phyloP scores from a whole-genome alignment of 2,888 invertebrate species.

The Alentia gelatinosa region DNA sequence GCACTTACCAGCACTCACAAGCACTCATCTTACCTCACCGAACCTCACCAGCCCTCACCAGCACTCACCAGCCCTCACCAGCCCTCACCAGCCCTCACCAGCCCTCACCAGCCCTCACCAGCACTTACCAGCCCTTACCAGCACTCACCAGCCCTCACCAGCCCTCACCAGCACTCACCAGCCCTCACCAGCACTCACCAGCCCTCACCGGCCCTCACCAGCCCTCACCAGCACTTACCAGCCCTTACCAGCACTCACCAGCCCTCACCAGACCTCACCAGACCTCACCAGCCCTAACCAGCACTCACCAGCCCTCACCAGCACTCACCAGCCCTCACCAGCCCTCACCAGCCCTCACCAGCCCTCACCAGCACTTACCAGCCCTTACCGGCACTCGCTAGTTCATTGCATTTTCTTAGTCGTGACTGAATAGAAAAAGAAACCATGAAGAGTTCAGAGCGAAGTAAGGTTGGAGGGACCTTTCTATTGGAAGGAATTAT shows the following conservation, averaged over 20 bases:
- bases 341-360: neutral
- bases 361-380: neutral
- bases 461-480: too few species aligned
- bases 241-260: neutral
- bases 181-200: too few species aligned
- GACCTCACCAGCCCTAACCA: neutral
- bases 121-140: too few species aligned
- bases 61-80: neutral
- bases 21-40: neutral
- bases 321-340: neutral
- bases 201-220: too few species aligned
- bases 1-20: neutral
- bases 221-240: neutral
- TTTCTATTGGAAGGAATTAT: too few species aligned
- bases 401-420: too few species aligned
- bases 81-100: neutral
- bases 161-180: too few species aligned
- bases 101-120: neutral
- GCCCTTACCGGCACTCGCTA: neutral
- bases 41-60: neutral
- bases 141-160: neutral
- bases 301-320: neutral
- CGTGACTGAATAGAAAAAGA: too few species aligned
- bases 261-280: neutral
- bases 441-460: too few species aligned